Base-by-base conservation (phyloP, 2,888 invertebrate genomes). In the Hirtodrosophila histrioides region DNA sequence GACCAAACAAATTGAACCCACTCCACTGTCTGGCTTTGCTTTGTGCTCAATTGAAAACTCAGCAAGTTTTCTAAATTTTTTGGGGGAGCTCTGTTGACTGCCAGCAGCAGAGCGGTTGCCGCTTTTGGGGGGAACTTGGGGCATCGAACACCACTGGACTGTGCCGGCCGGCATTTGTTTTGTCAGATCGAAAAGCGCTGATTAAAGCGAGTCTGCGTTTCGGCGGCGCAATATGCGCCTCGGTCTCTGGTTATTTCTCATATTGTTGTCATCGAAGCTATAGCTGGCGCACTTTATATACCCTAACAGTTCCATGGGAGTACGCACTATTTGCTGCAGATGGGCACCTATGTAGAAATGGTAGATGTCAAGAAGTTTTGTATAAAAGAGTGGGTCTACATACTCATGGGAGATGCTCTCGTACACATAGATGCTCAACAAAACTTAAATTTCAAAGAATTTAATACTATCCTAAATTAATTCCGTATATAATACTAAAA, bases 151-250 rank as follows among this genome's bases (percentile, higher is more conserved):
- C 29, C 67, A 54, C 7, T 68, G 40, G 44, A 63, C 50, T 40
- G 43, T 55, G 86, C 86, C 86, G 86, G 81, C 81, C 86, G 84
- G 81, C 87, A 75, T 86, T 86, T 86, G 86, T 86, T 80, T 69
- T 74, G 66, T 72, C 69, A 62, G 70, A 62, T 81, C 78, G 62
- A 80, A 80, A 78, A 84, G 60, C 79, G 85, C 79, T 80, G 79
- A 80, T 80, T 84, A 81, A 81, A 69, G 82, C 85, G 75, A 69
- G 68, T 77, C 66, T 43, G 65, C 40, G 69, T 33, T 56, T 63
- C 40, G 43, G 45, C 53, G 57, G 60, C 72, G 63, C 75, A 75
- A 72, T 85, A 85, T 82, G 73, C 68, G 78, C 66, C 62, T 51
- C 43, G 51, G 44, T 39, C 70, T 75, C 67, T 58, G 55, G 69